Percentiles rank a stretch among this genome's conserved stretches.
phyloP scores from a whole-genome alignment of 2,113 vertebrate genomes.

The Oncorhynchus masou region DNA sequence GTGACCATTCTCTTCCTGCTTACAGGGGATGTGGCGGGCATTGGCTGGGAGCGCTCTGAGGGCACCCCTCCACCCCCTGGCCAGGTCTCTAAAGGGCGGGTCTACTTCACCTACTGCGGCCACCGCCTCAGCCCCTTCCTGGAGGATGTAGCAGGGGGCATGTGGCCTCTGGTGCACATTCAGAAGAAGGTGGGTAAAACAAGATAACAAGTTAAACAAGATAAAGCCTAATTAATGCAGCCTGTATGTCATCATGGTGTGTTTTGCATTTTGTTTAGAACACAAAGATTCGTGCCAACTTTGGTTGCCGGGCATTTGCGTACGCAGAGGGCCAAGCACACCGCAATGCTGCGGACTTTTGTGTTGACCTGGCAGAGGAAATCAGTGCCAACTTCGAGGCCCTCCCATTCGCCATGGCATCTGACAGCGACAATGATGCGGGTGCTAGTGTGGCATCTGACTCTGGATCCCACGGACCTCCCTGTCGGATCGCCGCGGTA shows the following conservation, averaged over 20 bases:
- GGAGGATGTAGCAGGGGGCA: slow-evolving; percentile 94
- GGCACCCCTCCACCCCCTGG: slow-evolving; percentile 93
- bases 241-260: not conserved
- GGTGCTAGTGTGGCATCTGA: slow-evolving; percentile 94
- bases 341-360: slow-evolving; percentile 92
- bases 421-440: slow-evolving; percentile 95
- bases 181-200: slow-evolving; percentile 87
- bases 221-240: no score
- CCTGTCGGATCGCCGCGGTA: slow-evolving; percentile 90
- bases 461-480: slow-evolving; percentile 89
- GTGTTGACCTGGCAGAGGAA: slow-evolving; percentile 93
- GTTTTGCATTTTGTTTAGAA: slow-evolving; percentile 72
- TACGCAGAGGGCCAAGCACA: slow-evolving; percentile 96
- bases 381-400: slow-evolving; percentile 98
- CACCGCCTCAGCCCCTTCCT: slow-evolving; percentile 88
- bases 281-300: slow-evolving; percentile 96
- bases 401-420: slow-evolving; percentile 96
- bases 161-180: slow-evolving; percentile 99
- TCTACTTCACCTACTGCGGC: slow-evolving; percentile 97
- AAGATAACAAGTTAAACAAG: not conserved
- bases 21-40: slow-evolving; percentile 90
- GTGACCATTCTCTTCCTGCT: slow-evolving; percentile 11
- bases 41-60: slow-evolving; percentile 96
- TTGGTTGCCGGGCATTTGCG: slow-evolving; percentile 88
- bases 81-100: slow-evolving; percentile 92